Evolutionary conservation across 2,113 vertebrate species (phyloP).

Genomic region (Pao palembangensis): DNA sequence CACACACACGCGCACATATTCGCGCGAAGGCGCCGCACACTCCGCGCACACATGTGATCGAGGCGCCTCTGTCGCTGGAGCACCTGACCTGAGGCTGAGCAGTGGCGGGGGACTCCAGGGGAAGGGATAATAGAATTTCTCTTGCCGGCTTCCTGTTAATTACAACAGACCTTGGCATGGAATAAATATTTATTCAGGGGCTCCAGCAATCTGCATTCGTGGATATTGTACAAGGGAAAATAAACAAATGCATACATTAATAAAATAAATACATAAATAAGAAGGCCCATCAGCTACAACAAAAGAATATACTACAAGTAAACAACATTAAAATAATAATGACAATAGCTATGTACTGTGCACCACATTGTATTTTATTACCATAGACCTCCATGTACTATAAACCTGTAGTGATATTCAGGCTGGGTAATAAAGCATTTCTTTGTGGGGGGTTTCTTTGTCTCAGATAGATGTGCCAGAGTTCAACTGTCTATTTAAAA

Average conservation of each 20-base stretch:
- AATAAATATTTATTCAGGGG: conserved; percentile 70
- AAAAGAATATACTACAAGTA: conserved; percentile 24
- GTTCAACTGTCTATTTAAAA: too few species aligned
- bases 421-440: too few species aligned
- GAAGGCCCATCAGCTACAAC: conserved; percentile 22
- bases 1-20: conserved; percentile 24
- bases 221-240: conserved; percentile 31
- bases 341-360: too few species aligned
- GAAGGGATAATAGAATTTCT: conserved; percentile 70
- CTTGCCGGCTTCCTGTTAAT: conserved; percentile 66
- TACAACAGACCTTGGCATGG: conserved; percentile 63
- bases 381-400: too few species aligned
- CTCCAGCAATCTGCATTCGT: conserved; percentile 43
- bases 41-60: conserved; percentile 34
- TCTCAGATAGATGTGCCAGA: too few species aligned
- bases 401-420: too few species aligned
- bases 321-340: conserved; percentile 18
- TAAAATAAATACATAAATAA: background rate
- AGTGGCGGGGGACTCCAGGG: conserved; percentile 48
- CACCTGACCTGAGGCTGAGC: conserved; percentile 61
- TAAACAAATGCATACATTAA: too few species aligned
- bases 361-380: too few species aligned
- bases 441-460: too few species aligned
- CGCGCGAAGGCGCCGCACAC: conserved; percentile 14
- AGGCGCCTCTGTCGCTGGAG: conserved; percentile 51